Base-by-base conservation (phyloP, 2,113 vertebrate genomes). In the Nyctereutes procyonoides region DNA sequence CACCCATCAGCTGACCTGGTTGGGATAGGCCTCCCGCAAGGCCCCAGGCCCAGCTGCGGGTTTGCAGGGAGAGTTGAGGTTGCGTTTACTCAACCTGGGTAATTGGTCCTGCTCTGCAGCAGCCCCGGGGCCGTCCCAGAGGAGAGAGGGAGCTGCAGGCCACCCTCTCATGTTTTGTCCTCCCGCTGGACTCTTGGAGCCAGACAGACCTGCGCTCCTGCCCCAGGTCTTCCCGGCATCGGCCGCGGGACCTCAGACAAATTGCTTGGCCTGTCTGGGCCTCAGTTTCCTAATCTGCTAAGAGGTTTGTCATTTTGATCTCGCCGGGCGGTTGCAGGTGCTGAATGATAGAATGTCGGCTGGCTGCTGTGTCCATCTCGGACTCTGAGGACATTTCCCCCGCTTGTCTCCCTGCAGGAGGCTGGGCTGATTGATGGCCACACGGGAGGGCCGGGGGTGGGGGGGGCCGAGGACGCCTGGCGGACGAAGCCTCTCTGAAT, bases 1-100 rank as follows among this genome's bases (percentile, higher is more conserved):
- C 96, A 93, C 84, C 76, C 97, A 88, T 94, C 94, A 84, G 88
- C 96, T 93, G 97, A 85, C 94, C 96, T 58, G 93, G 77, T 74
- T 94, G 90, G 65, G 30, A 82, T 56, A 67, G 92, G 65, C 90
- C 60, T 96, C 95, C 97, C 69, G 32, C 1, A 0, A 89, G 92
- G 92, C 69, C 63, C 69, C 30, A 19, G 95, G 69, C 83, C 60
- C 48, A 48, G 88, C 93, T 53, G 84, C 76, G 20, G 56, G 48
- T 22, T 43, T 85, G 30, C 85, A 19, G 20, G n/a, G 55, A 63
- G 43, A 56, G 48, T 1, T 7, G 19, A 92, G 32, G 6, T 80
- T 53, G 15, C 48, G 76, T 92, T 86, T 84, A 14, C 73, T 69
- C 86, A 19, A 16, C 19, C 0, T 0, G 17, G 88, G n/a, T 93